These are phyloP conservation scores for Lysandra bellargus DNA, from an alignment of 2,888 invertebrate genomes.

Conservation along the genomic window DNA sequence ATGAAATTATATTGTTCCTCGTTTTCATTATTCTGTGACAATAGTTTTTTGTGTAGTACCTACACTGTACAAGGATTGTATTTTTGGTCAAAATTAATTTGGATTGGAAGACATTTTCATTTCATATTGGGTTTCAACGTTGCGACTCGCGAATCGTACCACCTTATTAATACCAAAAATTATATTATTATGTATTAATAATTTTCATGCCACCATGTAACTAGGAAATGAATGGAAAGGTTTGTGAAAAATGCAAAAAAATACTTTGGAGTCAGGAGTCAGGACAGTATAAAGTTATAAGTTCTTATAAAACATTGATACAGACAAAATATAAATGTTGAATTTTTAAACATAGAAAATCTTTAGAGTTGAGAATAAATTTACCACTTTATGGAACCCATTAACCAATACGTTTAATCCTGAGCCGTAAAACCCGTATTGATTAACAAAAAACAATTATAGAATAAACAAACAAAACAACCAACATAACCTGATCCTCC, in stretches of 20 bases:
- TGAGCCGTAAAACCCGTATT: slow-evolving; percentile 4
- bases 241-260: not conserved
- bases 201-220: too few species aligned
- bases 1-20: slow-evolving; percentile 28
- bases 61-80: not conserved
- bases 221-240: not conserved
- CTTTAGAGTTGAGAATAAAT: slow-evolving; percentile 11
- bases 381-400: slow-evolving; percentile 19
- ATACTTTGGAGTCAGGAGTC: not conserved
- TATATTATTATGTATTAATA: too few species aligned
- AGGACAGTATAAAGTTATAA: not conserved
- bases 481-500: slow-evolving; percentile 24
- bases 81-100: not conserved
- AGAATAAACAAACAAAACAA: slow-evolving; percentile 30
- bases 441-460: slow-evolving; percentile 30
- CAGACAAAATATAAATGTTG: not conserved
- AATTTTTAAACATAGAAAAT: not conserved
- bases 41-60: not conserved
- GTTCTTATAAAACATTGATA: not conserved
- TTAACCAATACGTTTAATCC: slow-evolving; percentile 16
- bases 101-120: not conserved
- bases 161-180: too few species aligned
- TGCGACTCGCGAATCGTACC: not conserved
- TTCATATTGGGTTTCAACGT: not conserved
- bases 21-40: slow-evolving; percentile 13